phyloP scores from a whole-genome alignment of 2,888 invertebrate genomes.

The Phalera bucephala region DNA sequence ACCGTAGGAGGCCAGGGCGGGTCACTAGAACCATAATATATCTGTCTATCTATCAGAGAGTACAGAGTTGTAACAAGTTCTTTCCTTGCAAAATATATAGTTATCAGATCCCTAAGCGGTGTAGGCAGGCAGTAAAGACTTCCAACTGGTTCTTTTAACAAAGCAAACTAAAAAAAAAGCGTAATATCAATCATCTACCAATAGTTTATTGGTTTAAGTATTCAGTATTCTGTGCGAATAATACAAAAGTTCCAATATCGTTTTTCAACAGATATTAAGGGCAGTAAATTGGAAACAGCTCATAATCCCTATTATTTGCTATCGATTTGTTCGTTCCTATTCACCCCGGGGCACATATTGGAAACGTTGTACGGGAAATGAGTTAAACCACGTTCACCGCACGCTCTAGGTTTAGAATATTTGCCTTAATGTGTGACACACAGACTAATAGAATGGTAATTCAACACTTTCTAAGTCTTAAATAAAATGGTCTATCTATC shows the following conservation, averaged over 20 bases:
- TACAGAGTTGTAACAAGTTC: too few relatives aligned
- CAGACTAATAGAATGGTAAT: conserved; percentile 9
- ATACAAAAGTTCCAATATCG: neutral
- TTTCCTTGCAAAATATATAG: too few relatives aligned
- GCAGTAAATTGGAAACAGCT: conserved; percentile 33
- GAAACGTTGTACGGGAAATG: conserved; percentile 69
- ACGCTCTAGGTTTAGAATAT: conserved; percentile 60
- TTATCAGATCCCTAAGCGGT: too few relatives aligned
- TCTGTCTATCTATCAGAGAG: too few relatives aligned
- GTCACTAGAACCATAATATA: too few relatives aligned
- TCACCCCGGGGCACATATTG: conserved; percentile 68
- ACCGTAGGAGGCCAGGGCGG: too few relatives aligned
- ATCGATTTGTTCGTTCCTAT: conserved; percentile 56
- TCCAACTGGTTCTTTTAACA: too few relatives aligned
- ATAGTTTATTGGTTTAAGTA: too few relatives aligned
- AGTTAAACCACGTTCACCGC: conserved; percentile 76
- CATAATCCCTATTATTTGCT: conserved; percentile 52
- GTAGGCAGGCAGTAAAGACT: neutral
- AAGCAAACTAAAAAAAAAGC: too few relatives aligned
- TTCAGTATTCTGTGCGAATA: neutral
- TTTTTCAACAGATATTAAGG: neutral
- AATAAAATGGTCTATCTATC: too few relatives aligned
- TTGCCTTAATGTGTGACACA: conserved; percentile 55
- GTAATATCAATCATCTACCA: too few relatives aligned
- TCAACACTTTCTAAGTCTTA: neutral